phyloP scores from a whole-genome alignment of 2,113 vertebrate species.

The Pseudopodoces humilis region DNA sequence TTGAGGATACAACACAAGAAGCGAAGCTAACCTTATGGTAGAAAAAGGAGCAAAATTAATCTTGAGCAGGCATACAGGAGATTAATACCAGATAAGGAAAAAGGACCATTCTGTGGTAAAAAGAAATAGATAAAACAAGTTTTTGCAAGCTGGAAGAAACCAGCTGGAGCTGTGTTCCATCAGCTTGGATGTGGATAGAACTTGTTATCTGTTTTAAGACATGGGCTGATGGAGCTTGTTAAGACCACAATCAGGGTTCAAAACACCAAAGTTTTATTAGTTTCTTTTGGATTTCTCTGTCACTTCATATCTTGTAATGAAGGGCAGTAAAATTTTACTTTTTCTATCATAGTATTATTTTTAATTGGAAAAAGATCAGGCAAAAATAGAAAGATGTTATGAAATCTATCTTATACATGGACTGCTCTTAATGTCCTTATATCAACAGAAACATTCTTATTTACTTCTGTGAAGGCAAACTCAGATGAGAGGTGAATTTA shows the following conservation, averaged over 20 bases:
- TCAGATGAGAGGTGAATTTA: not conserved
- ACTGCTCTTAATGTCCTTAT: not conserved
- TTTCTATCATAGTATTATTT: not conserved
- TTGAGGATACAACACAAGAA: not conserved
- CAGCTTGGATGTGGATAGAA: not conserved
- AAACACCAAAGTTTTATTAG: not conserved
- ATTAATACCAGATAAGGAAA: not conserved
- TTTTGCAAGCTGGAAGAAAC: not conserved
- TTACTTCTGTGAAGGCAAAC: not conserved
- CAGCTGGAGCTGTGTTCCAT: not conserved
- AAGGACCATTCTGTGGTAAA: not conserved
- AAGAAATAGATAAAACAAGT: not conserved
- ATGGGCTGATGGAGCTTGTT: not conserved
- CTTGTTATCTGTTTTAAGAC: not conserved
- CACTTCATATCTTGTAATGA: not conserved
- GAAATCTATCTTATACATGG: not conserved
- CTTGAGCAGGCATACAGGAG: not conserved
- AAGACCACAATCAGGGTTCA: not conserved
- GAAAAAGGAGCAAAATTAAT: not conserved
- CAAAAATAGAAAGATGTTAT: not conserved
- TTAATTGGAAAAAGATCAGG: not conserved
- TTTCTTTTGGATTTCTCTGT: not conserved
- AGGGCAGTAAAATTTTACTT: not conserved
- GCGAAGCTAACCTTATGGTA: not conserved
- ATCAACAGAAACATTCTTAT: not conserved